These are phyloP conservation scores for Sardina pilchardus DNA, from an alignment of 2,113 vertebrate species.

Conservation along the genomic window DNA sequence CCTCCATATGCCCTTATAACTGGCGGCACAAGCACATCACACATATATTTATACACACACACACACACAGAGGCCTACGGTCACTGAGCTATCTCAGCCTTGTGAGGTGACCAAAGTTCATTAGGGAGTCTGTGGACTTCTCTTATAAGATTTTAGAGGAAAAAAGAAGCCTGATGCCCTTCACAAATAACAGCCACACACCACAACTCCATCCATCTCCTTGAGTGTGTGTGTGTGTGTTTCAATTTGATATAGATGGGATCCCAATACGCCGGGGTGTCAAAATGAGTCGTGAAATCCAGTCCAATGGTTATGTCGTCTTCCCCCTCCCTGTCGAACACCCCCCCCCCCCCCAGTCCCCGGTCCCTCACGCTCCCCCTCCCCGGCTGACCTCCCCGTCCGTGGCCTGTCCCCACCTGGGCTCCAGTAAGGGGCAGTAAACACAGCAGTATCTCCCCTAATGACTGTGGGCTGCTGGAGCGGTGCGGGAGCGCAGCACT, in stretches of 20 bases:
- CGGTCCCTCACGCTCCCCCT: background rate
- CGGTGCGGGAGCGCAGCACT: constrained; percentile 56
- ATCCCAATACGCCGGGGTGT: background rate
- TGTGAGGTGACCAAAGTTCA: background rate
- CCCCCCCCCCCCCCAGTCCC: background rate
- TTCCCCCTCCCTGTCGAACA: background rate
- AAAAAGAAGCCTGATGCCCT: background rate
- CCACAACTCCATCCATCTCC: background rate
- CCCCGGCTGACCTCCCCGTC: background rate
- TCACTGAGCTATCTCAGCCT: background rate
- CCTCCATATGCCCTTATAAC: background rate
- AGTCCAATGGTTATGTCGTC: background rate
- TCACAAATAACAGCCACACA: background rate
- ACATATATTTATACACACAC: background rate
- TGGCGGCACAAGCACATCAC: background rate
- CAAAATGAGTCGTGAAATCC: background rate
- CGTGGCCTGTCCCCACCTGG: constrained; percentile 43
- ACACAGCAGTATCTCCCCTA: constrained; percentile 44
- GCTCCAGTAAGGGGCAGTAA: constrained; percentile 42
- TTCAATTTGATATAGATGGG: background rate
- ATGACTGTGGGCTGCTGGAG: constrained; percentile 48
- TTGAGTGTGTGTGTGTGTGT: background rate
- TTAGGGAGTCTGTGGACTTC: background rate
- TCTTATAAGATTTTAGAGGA: background rate
- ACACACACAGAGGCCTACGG: background rate